phyloP scores from a whole-genome alignment of 2,888 invertebrate genomes.

The Lucinisca nassula region DNA sequence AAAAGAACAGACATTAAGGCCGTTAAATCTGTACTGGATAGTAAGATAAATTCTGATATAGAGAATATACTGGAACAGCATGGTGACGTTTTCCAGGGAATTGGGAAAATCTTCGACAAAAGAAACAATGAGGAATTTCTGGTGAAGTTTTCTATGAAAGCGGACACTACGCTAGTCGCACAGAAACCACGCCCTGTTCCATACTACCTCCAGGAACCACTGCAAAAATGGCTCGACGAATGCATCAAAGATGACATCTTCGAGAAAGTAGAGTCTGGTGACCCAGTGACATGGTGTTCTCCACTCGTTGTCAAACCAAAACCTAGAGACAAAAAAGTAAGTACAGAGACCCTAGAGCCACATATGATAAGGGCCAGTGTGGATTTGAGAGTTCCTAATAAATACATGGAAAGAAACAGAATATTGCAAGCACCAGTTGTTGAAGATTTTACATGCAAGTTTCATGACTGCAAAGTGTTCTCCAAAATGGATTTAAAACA shows the following conservation, averaged over 20 bases:
- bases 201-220: neutral
- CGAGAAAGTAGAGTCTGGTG: neutral
- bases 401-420: slow-evolving; percentile 27
- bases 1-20: neutral
- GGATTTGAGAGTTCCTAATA: neutral
- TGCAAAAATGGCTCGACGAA: neutral
- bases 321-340: neutral
- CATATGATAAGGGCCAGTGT: neutral
- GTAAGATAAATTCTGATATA: neutral
- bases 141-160: neutral
- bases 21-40: neutral
- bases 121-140: neutral
- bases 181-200: neutral
- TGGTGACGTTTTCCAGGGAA: neutral
- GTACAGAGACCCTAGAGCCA: neutral
- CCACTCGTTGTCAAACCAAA: neutral
- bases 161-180: neutral
- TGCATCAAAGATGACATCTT: slow-evolving; percentile 5
- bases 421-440: slow-evolving; percentile 35
- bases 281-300: slow-evolving; percentile 11
- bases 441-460: slow-evolving; percentile 43
- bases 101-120: neutral
- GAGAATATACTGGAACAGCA: neutral
- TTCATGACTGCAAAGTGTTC: slow-evolving; percentile 13
- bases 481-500: slow-evolving; percentile 12